Conservation (phyloP, 2,113 vertebrate species). For the Polypterus senegalus region DNA sequence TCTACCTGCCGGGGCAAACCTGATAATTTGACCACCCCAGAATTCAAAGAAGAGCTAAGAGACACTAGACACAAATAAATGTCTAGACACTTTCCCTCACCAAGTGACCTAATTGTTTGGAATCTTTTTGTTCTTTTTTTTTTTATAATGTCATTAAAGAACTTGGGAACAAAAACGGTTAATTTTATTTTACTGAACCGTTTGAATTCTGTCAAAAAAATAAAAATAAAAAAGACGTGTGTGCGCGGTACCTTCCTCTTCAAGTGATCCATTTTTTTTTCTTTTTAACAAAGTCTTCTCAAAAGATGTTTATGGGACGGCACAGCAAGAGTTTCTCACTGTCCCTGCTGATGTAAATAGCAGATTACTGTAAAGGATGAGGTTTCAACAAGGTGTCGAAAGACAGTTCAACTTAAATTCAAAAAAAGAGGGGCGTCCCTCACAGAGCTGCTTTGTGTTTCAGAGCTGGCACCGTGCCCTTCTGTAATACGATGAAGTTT, state of each 20-base stretch:
- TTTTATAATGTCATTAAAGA: slow-evolving; percentile 35
- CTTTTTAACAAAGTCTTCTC: too few relatives aligned
- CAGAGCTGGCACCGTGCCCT: not conserved
- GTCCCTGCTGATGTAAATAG: slow-evolving; percentile 11
- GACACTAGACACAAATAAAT: slow-evolving; percentile 50
- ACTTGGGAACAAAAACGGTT: slow-evolving; percentile 40
- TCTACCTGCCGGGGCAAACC: slow-evolving; percentile 64
- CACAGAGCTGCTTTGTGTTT: not conserved
- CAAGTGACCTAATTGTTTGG: slow-evolving; percentile 56
- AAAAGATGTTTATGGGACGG: too few relatives aligned
- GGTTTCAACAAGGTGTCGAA: not conserved
- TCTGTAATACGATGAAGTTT: not conserved
- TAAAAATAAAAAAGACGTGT: not conserved
- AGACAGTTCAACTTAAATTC: not conserved
- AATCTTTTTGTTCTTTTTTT: slow-evolving; percentile 36
- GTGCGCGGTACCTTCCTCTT: too few relatives aligned
- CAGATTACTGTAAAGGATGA: slow-evolving; percentile 1
- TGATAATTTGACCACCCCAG: slow-evolving; percentile 69
- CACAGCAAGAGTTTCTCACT: not conserved
- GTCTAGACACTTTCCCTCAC: slow-evolving; percentile 61
- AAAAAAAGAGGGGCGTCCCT: not conserved
- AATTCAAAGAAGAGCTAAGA: slow-evolving; percentile 58
- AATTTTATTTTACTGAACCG: slow-evolving; percentile 59
- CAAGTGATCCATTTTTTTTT: too few relatives aligned
- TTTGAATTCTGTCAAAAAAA: slow-evolving; percentile 28